A percentile compares a stretch with the other conserved stretches of the same genome.
Evolutionary conservation across 2,797 vertebrate species (phyloP).

Genomic region (Squalus acanthias): DNA sequence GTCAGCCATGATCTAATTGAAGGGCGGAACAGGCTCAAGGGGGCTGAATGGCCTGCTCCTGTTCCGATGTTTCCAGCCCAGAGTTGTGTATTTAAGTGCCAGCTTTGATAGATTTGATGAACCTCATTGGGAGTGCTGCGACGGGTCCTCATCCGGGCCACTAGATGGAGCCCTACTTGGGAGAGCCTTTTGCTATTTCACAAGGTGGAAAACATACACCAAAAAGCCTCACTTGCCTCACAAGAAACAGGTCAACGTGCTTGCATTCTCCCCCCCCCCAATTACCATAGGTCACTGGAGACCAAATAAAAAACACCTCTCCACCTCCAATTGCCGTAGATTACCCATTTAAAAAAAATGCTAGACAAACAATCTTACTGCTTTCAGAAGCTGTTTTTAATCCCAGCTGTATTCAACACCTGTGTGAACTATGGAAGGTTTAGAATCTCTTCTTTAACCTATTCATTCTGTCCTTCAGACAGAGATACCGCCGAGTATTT

Average conservation of each 20-base stretch:
- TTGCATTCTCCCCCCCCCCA: background rate
- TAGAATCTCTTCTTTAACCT: background rate
- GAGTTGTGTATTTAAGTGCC: background rate
- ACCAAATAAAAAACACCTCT: background rate
- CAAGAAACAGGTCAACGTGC: background rate
- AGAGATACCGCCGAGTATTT: background rate
- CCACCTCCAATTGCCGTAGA: background rate
- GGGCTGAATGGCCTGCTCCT: too few relatives aligned
- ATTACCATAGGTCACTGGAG: background rate
- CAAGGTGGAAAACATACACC: background rate
- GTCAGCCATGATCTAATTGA: background rate
- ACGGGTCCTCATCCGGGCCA: background rate
- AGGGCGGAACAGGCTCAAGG: background rate
- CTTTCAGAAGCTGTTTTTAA: background rate
- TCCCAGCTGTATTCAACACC: background rate
- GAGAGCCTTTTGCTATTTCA: too few relatives aligned
- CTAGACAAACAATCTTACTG: background rate
- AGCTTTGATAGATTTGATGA: background rate
- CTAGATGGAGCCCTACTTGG: background rate
- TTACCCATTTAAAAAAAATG: background rate
- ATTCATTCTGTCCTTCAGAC: background rate
- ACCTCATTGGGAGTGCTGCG: background rate
- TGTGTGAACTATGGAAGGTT: background rate
- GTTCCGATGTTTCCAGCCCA: background rate
- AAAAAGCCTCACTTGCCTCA: background rate